phyloP scores from a whole-genome alignment of 2,888 invertebrate genomes.

The Drosophila limbata region DNA sequence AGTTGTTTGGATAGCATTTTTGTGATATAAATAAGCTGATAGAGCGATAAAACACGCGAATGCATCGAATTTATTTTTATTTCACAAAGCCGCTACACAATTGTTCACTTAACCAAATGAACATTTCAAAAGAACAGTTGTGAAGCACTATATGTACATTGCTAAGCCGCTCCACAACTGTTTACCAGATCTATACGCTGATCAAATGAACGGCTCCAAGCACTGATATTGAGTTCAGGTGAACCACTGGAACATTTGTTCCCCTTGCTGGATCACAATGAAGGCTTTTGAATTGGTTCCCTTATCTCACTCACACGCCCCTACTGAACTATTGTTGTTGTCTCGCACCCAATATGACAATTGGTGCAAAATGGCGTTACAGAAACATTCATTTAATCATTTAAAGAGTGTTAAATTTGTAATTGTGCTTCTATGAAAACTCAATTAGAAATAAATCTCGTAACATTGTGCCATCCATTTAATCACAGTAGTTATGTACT shows the following conservation, averaged over 20 bases:
- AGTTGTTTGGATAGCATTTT: slow-evolving; percentile 4
- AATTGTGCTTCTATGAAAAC: slow-evolving; percentile 7
- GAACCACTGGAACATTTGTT: neutral
- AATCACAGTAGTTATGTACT: slow-evolving; percentile 19
- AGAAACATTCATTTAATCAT: too few species aligned
- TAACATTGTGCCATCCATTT: slow-evolving; percentile 8
- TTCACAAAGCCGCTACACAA: slow-evolving; percentile 2
- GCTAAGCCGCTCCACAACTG: slow-evolving; percentile 1
- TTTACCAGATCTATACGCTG: neutral
- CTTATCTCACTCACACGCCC: neutral
- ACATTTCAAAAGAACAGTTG: too few species aligned
- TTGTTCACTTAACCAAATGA: neutral
- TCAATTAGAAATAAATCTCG: slow-evolving; percentile 12
- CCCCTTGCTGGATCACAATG: too few species aligned
- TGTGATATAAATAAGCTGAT: neutral
- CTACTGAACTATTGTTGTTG: neutral
- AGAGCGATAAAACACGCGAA: slow-evolving; percentile 14
- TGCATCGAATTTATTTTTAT: slow-evolving; percentile 6
- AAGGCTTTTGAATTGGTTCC: too few species aligned
- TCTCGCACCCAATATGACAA: neutral
- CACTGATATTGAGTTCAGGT: neutral
- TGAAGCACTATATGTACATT: too few species aligned
- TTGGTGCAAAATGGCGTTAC: slow-evolving; percentile 3
- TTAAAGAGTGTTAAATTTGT: neutral
- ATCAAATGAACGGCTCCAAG: slow-evolving; percentile 9